phyloP scores from a whole-genome alignment of 2,888 invertebrate species.

The Laspeyria flexula region DNA sequence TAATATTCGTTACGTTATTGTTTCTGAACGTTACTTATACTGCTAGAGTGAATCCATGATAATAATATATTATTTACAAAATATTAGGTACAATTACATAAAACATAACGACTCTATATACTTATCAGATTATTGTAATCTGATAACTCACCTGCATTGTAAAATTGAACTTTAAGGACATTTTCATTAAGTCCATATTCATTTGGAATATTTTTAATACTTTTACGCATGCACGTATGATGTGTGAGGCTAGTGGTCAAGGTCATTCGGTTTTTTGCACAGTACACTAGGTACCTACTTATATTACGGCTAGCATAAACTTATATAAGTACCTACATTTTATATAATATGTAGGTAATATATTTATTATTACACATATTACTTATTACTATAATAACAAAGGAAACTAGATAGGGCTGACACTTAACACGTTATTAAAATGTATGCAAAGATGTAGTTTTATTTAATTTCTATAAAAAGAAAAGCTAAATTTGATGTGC shows the following conservation, averaged over 20 bases:
- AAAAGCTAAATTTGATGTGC: too few species aligned
- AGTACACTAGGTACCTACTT: slow-evolving; percentile 14
- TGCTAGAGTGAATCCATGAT: neutral
- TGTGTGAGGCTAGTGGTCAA: slow-evolving; percentile 35
- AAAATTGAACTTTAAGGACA: neutral
- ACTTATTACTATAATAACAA: too few species aligned
- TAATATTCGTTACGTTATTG: too few species aligned
- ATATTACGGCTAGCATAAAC: neutral
- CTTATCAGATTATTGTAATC: slow-evolving; percentile 4
- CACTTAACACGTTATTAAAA: too few species aligned
- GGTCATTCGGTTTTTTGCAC: slow-evolving; percentile 45
- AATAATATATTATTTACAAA: slow-evolving; percentile 1
- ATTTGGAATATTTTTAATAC: neutral
- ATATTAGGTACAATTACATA: slow-evolving; percentile 3
- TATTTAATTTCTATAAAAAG: too few species aligned
- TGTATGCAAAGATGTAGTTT: too few species aligned
- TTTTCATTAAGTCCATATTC: neutral
- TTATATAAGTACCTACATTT: neutral
- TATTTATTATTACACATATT: too few species aligned
- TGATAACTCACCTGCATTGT: neutral
- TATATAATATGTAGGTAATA: too few species aligned
- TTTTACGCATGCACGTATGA: neutral
- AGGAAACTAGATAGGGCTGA: too few species aligned
- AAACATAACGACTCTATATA: neutral
- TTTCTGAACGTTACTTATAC: too few species aligned